Evolutionary conservation across 1,140 invertebrate genomes (phyloP).

Genomic region (Oncopeltus fasciatus): DNA sequence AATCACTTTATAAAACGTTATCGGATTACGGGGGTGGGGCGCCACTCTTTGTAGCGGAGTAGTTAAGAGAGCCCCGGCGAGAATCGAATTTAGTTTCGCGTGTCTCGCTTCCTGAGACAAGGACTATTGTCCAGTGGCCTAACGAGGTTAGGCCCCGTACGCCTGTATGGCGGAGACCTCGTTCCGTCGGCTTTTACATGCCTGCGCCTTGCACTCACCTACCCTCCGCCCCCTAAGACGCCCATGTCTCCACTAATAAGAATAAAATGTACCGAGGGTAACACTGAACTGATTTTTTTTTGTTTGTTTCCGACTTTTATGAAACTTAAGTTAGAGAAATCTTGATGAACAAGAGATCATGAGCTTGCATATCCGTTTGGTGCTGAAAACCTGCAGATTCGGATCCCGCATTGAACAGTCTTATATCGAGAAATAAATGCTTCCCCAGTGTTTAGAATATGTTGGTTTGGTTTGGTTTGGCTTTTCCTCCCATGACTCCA

Average conservation of each 20-base stretch:
- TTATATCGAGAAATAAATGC: too few relatives aligned
- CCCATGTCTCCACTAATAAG: too few relatives aligned
- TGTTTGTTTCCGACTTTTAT: too few relatives aligned
- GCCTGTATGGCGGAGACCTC: not conserved
- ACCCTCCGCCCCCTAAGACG: not conserved
- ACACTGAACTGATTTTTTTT: too few relatives aligned
- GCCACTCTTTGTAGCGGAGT: not conserved
- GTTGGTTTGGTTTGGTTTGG: too few relatives aligned
- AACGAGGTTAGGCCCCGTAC: not conserved
- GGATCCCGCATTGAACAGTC: too few relatives aligned
- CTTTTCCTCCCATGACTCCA: too few relatives aligned
- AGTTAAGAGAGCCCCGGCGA: too few relatives aligned
- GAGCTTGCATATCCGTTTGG: not conserved
- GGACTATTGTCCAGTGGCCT: not conserved
- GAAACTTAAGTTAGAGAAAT: too few relatives aligned
- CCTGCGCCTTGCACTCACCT: not conserved
- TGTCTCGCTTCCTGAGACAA: not conserved
- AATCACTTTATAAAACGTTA: slow-evolving; percentile 7
- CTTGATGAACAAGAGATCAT: not conserved
- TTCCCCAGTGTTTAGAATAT: too few relatives aligned
- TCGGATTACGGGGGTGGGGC: not conserved
- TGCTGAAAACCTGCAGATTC: not conserved
- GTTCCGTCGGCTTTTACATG: not conserved
- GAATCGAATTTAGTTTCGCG: slow-evolving; percentile 5
- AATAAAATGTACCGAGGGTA: too few relatives aligned